These are phyloP conservation scores for Sarcophaga subvicina DNA, from an alignment of 2,888 invertebrate genomes.

Conservation along the genomic window DNA sequence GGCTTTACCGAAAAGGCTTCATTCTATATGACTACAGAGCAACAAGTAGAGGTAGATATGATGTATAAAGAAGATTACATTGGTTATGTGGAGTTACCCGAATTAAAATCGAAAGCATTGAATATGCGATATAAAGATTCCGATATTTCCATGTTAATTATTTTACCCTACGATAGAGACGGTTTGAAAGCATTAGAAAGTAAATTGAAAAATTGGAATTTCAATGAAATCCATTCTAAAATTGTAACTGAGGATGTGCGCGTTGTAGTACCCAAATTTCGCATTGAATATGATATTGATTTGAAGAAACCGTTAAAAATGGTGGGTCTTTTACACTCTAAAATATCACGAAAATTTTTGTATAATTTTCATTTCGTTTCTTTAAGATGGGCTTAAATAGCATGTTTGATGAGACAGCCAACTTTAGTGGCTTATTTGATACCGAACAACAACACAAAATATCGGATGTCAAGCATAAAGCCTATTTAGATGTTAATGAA, in stretches of 20 bases:
- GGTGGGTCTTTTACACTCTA: too few species aligned
- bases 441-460: constrained; percentile 48
- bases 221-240: too few species aligned
- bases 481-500: constrained; percentile 81
- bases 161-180: too few species aligned
- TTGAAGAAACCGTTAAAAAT: neutral
- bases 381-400: constrained; percentile 86
- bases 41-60: constrained; percentile 85
- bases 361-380: too few species aligned
- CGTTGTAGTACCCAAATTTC: too few species aligned
- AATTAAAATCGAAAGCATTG: constrained; percentile 84
- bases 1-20: constrained; percentile 83
- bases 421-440: constrained; percentile 86
- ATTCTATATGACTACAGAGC: constrained; percentile 85
- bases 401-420: constrained; percentile 85
- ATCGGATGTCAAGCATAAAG: constrained; percentile 76
- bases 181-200: constrained; percentile 82
- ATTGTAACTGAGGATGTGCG: too few species aligned
- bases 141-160: constrained; percentile 75
- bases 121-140: constrained; percentile 88
- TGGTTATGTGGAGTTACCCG: constrained; percentile 82
- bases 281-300: too few species aligned
- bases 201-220: constrained; percentile 82
- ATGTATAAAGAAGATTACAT: constrained; percentile 85
- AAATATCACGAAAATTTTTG: too few species aligned